Base-by-base conservation (phyloP, 2,797 vertebrate genomes). In the Macropodus opercularis region DNA sequence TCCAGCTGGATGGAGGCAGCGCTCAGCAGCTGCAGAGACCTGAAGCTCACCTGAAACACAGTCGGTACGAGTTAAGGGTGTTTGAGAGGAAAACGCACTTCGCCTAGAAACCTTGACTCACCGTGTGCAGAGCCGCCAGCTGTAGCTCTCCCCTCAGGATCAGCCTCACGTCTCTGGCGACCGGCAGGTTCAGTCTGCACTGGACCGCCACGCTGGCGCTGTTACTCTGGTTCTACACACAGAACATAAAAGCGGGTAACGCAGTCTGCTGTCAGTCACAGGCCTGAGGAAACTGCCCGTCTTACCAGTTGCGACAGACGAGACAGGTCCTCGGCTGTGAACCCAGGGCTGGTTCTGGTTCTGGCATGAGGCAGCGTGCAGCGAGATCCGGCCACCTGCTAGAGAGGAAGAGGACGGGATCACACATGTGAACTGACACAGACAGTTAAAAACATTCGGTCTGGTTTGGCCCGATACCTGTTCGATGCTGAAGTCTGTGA, bases 211-310 rank as follows among this genome's bases (percentile, higher is more conserved):
- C 2, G 0, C 92, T 79, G 0, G 71, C 87, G 0, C 94, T 92
- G 79, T 95, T 97, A 67, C 92, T 95, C 59, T 84, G 90, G 76
- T 97, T 96, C 96, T 98, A 85, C 19, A 69, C 22, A 60, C 26
- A 10, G n/a, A n/a, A n/a, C 15, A 42, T 9, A 39, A 24, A 39
- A 15, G 1, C 2, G 9, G 15, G 2, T 5, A 18, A 36, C 17
- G 8, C 2, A 18, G n/a, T 1, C 13, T 14, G 39, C 9, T n/a
- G 27, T 15, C 1, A 3, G 3, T 43, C 3, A 17, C 4, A 0
- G 18, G 7, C 5, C 23, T 3, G 3, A 8, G 22, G 15, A 27
- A 15, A 11, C 4, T 0, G 1, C 3, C 13, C 0, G 22, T 40
- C 77, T 81, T 85, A 98, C 96, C 94, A 97, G 86, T 71, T 95